Evolutionary conservation across 1,140 invertebrate species (phyloP).

Genomic region (Pomacea maculata): DNA sequence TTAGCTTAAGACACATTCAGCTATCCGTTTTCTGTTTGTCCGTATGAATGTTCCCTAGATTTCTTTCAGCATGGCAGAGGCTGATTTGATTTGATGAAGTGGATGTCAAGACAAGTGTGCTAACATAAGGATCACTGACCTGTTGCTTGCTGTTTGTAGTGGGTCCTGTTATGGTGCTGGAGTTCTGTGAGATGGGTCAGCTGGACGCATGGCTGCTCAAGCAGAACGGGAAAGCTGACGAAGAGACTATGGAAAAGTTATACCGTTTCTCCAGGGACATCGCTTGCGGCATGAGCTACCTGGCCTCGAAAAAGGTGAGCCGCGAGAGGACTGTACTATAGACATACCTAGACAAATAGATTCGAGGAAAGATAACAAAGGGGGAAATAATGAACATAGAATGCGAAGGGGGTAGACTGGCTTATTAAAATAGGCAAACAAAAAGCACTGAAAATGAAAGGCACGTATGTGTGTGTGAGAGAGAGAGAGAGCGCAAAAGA

Average conservation of each 20-base stretch:
- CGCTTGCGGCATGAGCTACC: constrained; percentile 93
- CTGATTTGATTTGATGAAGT: no score
- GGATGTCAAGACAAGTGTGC: no score
- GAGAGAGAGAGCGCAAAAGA: constrained; percentile 49
- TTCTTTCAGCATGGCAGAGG: no score
- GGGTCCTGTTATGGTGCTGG: constrained; percentile 40
- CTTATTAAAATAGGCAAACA: background rate
- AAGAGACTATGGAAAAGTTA: constrained; percentile 83
- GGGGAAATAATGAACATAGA: background rate
- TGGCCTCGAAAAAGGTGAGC: constrained; percentile 85
- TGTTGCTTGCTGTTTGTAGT: constrained; percentile 12
- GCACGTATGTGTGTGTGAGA: constrained; percentile 67
- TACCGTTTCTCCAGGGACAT: constrained; percentile 94
- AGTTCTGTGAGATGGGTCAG: constrained; percentile 41
- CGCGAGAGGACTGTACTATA: background rate
- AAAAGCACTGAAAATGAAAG: background rate
- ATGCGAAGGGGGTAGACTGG: background rate
- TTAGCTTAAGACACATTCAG: no score
- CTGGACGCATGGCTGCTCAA: constrained; percentile 34
- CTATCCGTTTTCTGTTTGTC: no score
- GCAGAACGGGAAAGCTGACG: constrained; percentile 16
- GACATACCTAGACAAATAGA: background rate
- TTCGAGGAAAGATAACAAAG: background rate
- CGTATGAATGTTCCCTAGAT: no score
- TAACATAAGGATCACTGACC: no score